A percentile compares a stretch with the other conserved stretches of the same genome.
Conservation (phyloP, 2,113 vertebrate genomes). For the Gasterosteus aculeatus region DNA sequence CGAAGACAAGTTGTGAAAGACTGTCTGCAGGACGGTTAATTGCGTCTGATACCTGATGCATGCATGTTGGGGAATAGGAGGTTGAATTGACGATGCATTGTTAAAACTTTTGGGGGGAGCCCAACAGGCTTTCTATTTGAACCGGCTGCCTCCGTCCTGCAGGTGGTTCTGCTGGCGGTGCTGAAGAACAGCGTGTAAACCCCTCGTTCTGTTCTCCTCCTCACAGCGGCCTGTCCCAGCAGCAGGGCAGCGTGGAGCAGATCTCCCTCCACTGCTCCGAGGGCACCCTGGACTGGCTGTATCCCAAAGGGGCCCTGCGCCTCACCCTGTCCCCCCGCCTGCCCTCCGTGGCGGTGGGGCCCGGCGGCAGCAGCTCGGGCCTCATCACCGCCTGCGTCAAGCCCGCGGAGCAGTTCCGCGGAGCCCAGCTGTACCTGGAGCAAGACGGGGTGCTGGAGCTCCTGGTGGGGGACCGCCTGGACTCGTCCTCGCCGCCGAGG, state of each 20-base stretch:
- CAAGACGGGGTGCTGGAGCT: slow-evolving; percentile 86
- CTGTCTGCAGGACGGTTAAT: slow-evolving; percentile 64
- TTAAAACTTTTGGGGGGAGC: neutral
- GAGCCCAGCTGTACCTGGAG: slow-evolving; percentile 92
- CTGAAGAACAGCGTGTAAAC: neutral
- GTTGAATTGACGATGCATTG: neutral
- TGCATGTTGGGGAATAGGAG: neutral
- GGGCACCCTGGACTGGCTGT: slow-evolving; percentile 90
- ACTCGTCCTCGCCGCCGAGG: slow-evolving; percentile 67
- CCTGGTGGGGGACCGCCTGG: slow-evolving; percentile 83
- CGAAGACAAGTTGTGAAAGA: slow-evolving; percentile 21
- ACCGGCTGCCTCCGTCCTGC: neutral
- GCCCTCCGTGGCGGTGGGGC: slow-evolving; percentile 72
- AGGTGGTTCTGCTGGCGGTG: neutral
- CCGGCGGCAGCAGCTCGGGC: slow-evolving; percentile 64
- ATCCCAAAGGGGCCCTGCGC: slow-evolving; percentile 89
- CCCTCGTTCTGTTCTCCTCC: slow-evolving; percentile 16
- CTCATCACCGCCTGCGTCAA: slow-evolving; percentile 87
- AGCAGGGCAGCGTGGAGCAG: slow-evolving; percentile 90
- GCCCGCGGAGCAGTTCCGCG: slow-evolving; percentile 83
- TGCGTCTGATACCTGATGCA: neutral
- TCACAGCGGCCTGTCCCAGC: slow-evolving; percentile 88
- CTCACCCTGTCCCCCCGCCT: slow-evolving; percentile 87
- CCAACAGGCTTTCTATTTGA: neutral
- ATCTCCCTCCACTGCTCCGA: slow-evolving; percentile 88